Percentiles rank a stretch among this genome's conserved stretches.
These are phyloP conservation scores for Clarias macrocephalus DNA, from an alignment of 2,113 vertebrate genomes.

Conservation along the genomic window DNA sequence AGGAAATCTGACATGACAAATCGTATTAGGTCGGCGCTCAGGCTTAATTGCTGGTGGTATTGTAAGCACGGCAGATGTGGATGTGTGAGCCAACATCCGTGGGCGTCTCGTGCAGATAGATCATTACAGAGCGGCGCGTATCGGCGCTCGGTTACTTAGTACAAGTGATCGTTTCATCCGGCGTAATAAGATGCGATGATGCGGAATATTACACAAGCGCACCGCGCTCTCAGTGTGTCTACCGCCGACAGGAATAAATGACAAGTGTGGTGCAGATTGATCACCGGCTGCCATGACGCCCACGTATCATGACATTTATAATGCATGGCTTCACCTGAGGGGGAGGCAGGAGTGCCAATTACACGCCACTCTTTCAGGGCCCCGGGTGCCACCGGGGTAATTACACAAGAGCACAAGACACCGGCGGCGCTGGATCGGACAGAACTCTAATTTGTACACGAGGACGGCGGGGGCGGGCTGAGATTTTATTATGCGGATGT, in stretches of 20 bases:
- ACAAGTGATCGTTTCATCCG: background rate
- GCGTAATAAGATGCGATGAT: slow-evolving; percentile 31
- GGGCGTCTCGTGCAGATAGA: slow-evolving; percentile 9
- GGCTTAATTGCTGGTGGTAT: slow-evolving; percentile 40
- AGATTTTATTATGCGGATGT: slow-evolving; percentile 7
- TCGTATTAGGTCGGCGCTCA: slow-evolving; percentile 13
- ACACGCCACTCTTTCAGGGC: slow-evolving; percentile 40
- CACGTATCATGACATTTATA: slow-evolving; percentile 54
- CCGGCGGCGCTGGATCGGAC: slow-evolving; percentile 5
- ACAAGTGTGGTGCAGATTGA: slow-evolving; percentile 36
- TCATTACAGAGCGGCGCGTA: slow-evolving; percentile 18
- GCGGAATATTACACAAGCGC: slow-evolving; percentile 17
- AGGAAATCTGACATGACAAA: slow-evolving; percentile 51
- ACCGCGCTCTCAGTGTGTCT: background rate
- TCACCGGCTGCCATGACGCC: slow-evolving; percentile 39
- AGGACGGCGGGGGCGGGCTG: slow-evolving; percentile 16
- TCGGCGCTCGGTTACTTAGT: slow-evolving; percentile 9
- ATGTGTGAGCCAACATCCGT: background rate
- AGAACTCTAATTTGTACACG: slow-evolving; percentile 42
- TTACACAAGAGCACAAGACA: slow-evolving; percentile 43
- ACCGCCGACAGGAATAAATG: slow-evolving; percentile 37
- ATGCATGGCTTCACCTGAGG: slow-evolving; percentile 50
- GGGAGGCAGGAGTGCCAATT: slow-evolving; percentile 53
- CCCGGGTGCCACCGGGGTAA: slow-evolving; percentile 44
- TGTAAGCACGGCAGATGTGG: slow-evolving; percentile 15